Percentiles rank a stretch among this genome's conserved stretches.
Evolutionary conservation across 2,113 vertebrate genomes (phyloP).

Genomic region (Nycticebus coucang): DNA sequence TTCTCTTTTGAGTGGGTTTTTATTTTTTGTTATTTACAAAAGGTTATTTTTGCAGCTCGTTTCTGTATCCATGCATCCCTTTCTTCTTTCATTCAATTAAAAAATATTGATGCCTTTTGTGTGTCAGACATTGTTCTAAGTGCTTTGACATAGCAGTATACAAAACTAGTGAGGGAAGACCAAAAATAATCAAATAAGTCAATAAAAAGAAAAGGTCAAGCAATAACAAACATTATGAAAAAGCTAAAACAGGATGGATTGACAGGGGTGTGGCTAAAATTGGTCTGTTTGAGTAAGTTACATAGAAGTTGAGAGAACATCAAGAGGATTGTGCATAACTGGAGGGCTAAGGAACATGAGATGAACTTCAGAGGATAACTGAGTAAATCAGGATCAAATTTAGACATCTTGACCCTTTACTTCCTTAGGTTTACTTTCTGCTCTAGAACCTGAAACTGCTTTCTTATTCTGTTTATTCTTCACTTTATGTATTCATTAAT

Average conservation of each 20-base stretch:
- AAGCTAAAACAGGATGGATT: not conserved
- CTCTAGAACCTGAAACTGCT: not conserved
- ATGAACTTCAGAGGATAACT: not conserved
- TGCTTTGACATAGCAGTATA: not conserved
- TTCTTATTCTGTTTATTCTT: not conserved
- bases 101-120: not conserved
- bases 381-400: not conserved
- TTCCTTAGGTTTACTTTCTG: not conserved
- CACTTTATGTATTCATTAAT: not conserved
- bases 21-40: not conserved
- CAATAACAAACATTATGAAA: not conserved
- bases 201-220: slow-evolving; percentile 13
- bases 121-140: not conserved
- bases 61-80: not conserved
- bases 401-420: not conserved
- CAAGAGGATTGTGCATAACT: not conserved
- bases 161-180: not conserved
- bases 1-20: not conserved
- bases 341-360: not conserved
- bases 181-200: slow-evolving; percentile 9
- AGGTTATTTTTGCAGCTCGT: not conserved
- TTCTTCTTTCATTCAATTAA: not conserved
- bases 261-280: not conserved
- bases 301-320: not conserved
- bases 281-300: not conserved